Evolutionary conservation across 1,140 invertebrate genomes (phyloP), one percentile per base, ranked within the genome.

Genomic region (Drosophila lacteicornis): DNA sequence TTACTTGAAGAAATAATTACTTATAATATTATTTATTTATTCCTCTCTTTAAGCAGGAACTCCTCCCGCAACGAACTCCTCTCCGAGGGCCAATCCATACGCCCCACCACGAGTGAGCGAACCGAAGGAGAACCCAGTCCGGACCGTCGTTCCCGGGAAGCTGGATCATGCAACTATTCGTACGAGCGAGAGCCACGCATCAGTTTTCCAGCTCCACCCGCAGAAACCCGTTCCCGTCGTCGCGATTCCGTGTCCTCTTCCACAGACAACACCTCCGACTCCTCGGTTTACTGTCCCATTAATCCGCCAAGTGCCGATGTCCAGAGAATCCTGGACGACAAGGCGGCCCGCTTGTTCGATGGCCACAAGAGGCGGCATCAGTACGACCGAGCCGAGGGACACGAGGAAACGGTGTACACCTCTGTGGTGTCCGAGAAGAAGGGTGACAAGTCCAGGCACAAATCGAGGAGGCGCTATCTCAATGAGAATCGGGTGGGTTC

Each of bases 401-500:
- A 74, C 7, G 86, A 92, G 17, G 82, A 92, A n/a, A 82, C 91
- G 2, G 78, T 91, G 5, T 92, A 92, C 40, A 88, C 91, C 12
- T 80, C 91, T 0, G 91, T 92, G n/a, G 80, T 91, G 6, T 83
- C 88, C 1, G 91, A 92, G 36, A 91, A 92, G 49, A 92, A 91
- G 56, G 19, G 60, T 17, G 91, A 92, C 11, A 92, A 92, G 59
- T 69, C 70, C 7, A 68, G 87, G 4, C 80, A 85, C 15, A 92
- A 92, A 27, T 80, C 79, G 0, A 83, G 90, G 53, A 82, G 92
- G 13, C 82, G 91, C 15, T 93, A 93, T 47, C 55, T 93, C 7
- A 91, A 82, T 2, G 92, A 93, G 40, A 93, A 93, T 59, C 88
- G 92, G 0, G 92, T 93, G 0, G 92, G 92, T 8, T 93, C 92